Conservation (phyloP, 2,797 vertebrate species). For the Anomalospiza imberbis region DNA sequence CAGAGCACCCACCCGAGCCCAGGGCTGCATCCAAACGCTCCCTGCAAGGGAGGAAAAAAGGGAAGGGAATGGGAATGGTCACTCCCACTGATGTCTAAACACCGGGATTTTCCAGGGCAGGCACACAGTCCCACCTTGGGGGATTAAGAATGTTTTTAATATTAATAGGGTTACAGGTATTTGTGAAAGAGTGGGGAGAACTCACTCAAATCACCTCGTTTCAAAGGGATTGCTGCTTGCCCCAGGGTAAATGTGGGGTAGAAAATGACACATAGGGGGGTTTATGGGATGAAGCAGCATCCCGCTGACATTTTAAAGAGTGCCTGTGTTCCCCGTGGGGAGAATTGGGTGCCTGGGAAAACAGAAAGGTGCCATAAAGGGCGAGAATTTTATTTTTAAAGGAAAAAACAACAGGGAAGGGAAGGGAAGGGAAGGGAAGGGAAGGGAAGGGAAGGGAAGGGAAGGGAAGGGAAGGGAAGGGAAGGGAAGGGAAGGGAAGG, state of each 20-base stretch:
- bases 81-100: neutral
- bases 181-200: neutral
- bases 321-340: neutral
- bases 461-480: too few species aligned
- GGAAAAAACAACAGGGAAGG: too few species aligned
- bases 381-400: neutral
- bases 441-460: too few species aligned
- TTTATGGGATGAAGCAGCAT: neutral
- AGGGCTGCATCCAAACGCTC: neutral
- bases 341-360: neutral
- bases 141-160: neutral
- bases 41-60: neutral
- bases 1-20: neutral
- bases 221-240: neutral
- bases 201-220: neutral
- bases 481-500: too few species aligned
- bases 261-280: neutral
- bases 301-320: neutral
- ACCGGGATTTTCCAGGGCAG: neutral
- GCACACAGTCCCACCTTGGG: too few species aligned
- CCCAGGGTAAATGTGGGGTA: neutral
- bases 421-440: too few species aligned
- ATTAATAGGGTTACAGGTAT: rapidly evolving
- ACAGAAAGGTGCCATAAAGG: neutral
- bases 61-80: neutral